phyloP scores from a whole-genome alignment of 2,888 invertebrate genomes.

The Eudasyphora cyanicolor region DNA sequence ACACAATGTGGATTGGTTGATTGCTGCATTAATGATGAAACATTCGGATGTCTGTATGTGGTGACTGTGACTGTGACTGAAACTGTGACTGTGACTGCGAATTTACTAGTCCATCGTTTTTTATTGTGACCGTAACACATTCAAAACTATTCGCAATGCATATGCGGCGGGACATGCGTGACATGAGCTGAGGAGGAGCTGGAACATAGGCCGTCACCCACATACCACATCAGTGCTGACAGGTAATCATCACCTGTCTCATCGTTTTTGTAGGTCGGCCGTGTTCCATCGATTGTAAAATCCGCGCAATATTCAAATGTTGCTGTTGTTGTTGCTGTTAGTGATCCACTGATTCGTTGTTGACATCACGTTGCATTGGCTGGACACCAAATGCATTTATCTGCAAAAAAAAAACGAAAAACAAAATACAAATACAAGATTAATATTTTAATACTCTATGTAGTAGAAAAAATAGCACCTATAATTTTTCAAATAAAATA shows the following conservation, averaged over 20 bases:
- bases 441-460: too few species aligned
- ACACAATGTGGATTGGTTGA: conserved; percentile 64
- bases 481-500: too few species aligned
- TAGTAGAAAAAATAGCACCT: too few species aligned
- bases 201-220: conserved; percentile 14
- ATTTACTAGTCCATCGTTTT: conserved; percentile 25
- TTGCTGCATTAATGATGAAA: conserved; percentile 62
- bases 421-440: too few species aligned
- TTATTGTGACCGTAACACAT: not conserved
- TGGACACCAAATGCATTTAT: not conserved
- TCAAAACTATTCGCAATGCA: conserved; percentile 13
- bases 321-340: too few species aligned
- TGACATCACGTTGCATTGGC: conserved; percentile 58
- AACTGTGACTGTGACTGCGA: not conserved
- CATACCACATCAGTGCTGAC: conserved; percentile 8
- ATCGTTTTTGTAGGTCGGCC: conserved; percentile 34
- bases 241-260: not conserved
- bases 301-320: too few species aligned
- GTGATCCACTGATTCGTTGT: conserved; percentile 62
- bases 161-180: too few species aligned
- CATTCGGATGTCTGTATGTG: conserved; percentile 29
- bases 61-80: not conserved
- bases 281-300: conserved; percentile 62
- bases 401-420: not conserved
- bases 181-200: conserved; percentile 34